Conservation (phyloP, 2,113 vertebrate genomes). For the Gnathonemus echidnorhynchus region DNA sequence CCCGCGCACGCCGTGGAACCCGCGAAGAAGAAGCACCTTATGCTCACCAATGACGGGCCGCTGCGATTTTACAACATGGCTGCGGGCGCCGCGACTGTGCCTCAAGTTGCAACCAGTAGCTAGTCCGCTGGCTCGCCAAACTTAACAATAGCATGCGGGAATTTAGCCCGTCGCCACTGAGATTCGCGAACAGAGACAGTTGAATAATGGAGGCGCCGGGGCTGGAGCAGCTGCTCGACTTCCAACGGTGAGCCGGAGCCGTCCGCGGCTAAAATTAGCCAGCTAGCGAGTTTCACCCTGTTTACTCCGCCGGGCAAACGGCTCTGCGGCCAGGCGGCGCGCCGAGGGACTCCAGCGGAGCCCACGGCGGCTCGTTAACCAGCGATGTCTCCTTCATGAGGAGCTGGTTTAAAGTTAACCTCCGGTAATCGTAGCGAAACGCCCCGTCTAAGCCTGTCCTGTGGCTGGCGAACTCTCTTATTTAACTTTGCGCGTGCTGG, state of each 20-base stretch:
- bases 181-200: not conserved
- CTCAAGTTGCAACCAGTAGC: not conserved
- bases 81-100: not conserved
- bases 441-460: not conserved
- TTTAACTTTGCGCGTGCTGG: not conserved
- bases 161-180: not conserved
- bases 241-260: slow-evolving; percentile 59
- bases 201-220: slow-evolving; percentile 59
- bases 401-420: not conserved
- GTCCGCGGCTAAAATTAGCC: not conserved
- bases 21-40: not conserved
- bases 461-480: not conserved
- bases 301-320: not conserved
- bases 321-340: not conserved
- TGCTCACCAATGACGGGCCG: slow-evolving; percentile 11
- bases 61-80: slow-evolving; percentile 18
- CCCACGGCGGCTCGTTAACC: not conserved
- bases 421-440: not conserved
- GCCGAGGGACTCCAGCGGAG: not conserved
- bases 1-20: not conserved
- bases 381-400: not conserved
- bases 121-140: not conserved
- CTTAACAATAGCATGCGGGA: slow-evolving; percentile 23
- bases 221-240: slow-evolving; percentile 69
- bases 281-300: not conserved